A percentile compares a stretch with the other conserved stretches of the same genome.
Evolutionary conservation across 2,888 invertebrate species (phyloP).

Genomic region (Cephus nigrinus): DNA sequence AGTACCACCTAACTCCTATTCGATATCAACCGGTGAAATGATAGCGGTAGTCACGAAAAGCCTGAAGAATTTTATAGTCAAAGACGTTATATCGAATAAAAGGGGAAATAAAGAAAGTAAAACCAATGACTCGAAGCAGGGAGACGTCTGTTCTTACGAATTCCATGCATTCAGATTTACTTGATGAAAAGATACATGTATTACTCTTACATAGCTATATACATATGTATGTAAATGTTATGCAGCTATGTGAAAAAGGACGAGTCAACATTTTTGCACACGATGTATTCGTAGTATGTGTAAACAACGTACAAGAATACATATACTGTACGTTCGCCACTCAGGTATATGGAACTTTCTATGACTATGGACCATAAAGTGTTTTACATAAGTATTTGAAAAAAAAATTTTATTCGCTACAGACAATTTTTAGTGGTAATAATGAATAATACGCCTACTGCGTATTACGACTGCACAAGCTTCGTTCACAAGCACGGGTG

Average conservation of each 20-base stretch:
- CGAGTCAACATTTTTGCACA: not conserved
- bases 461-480: not conserved
- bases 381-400: not conserved
- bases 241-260: slow-evolving; percentile 18
- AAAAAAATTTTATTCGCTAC: not conserved
- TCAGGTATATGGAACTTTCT: not conserved
- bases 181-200: not conserved
- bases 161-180: not conserved
- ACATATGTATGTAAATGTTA: slow-evolving; percentile 20
- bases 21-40: not conserved
- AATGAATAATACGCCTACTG: not conserved
- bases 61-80: not conserved
- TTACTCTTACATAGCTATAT: not conserved
- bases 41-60: not conserved
- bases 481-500: not conserved
- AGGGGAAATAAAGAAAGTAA: not conserved
- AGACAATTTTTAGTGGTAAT: not conserved
- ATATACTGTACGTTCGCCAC: not conserved
- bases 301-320: not conserved
- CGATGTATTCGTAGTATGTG: too few species aligned
- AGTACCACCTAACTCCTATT: not conserved
- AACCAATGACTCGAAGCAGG: not conserved
- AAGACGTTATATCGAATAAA: not conserved
- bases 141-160: not conserved
- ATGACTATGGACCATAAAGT: not conserved